A percentile compares a stretch with the other conserved stretches of the same genome.
phyloP scores from a whole-genome alignment of 1,140 invertebrate species.

The Lysiphlebus fabarum region DNA sequence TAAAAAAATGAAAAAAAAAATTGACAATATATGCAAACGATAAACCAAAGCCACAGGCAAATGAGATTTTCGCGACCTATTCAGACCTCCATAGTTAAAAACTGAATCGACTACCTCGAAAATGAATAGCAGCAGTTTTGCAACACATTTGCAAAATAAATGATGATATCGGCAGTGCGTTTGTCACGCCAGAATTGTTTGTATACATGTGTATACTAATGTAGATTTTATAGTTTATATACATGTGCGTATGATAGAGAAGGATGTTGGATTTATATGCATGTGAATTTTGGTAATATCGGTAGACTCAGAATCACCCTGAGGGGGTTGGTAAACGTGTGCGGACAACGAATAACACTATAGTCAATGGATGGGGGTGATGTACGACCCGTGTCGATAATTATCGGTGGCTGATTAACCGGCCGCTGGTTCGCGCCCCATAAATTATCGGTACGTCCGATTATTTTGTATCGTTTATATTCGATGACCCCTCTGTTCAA shows the following conservation, averaged over 20 bases:
- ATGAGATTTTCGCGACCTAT: slow-evolving; percentile 24
- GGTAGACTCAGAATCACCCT: not conserved
- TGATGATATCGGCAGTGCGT: slow-evolving; percentile 56
- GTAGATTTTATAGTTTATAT: too few species aligned
- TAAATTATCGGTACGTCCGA: slow-evolving; percentile 53
- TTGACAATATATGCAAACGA: slow-evolving; percentile 10
- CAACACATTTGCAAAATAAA: slow-evolving; percentile 56
- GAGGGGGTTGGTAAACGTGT: slow-evolving; percentile 11
- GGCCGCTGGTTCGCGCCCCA: slow-evolving; percentile 55
- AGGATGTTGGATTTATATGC: slow-evolving; percentile 28
- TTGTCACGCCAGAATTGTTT: slow-evolving; percentile 49
- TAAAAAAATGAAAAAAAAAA: not conserved
- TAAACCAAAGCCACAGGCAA: slow-evolving; percentile 29
- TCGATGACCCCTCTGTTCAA: slow-evolving; percentile 32
- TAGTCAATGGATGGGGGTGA: slow-evolving; percentile 43
- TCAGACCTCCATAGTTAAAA: slow-evolving; percentile 45
- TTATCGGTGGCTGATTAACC: slow-evolving; percentile 58
- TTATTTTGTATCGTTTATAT: slow-evolving; percentile 53
- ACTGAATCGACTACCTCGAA: slow-evolving; percentile 54
- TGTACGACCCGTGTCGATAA: slow-evolving; percentile 56
- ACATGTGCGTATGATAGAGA: slow-evolving; percentile 11
- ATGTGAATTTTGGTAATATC: not conserved
- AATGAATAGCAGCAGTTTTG: slow-evolving; percentile 58
- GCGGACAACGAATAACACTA: not conserved
- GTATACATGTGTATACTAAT: slow-evolving; percentile 31